Base-by-base conservation (phyloP, 2,113 vertebrate genomes). In the Origma solitaria region DNA sequence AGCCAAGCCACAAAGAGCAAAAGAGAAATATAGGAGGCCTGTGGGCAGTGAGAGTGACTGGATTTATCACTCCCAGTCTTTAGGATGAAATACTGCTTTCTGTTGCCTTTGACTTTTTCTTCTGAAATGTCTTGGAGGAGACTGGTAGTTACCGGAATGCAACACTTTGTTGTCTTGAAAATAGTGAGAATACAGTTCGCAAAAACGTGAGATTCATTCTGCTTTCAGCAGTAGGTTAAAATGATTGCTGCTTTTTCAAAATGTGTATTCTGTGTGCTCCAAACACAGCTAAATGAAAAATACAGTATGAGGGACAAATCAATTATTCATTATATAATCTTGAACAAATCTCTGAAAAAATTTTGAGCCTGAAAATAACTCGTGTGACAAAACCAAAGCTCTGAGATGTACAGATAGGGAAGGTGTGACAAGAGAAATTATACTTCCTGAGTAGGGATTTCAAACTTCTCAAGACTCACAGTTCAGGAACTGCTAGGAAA, bases 301-400 rank as follows among this genome's bases (percentile, higher is more conserved):
- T 12, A 73, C 8, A 25, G 47, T 79, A 78, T 44, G 1, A 4
- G 31, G 53, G 53, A 75, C 38, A 71, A 86, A 92, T 94, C 47
- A 89, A 92, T 94, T 95, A 97, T 96, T 97, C 95, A 91, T 71
- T 78, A 78, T 13, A 45, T 79, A 93, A 94, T 82, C 80, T 94
- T 60, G 49, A 92, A 71, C 69, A 94, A 94, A 91, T 77, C 47
- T 53, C 50, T 31, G 47, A 51, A 78, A 82, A 82, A 0, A 1
- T 49, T 81, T 88, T 51, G 47, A 94, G 40, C 40, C 68, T 1
- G 4, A 49, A 88, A 92, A 78, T 69, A 95, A 78, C 44, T 93
- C 75, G 45, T 14, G 53, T 60, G 65, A 82, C 56, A 87, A 95
- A 91, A 60, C 42, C 81, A 91, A 86, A 40, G 19, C 5, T 78